phyloP scores from a whole-genome alignment of 1,140 invertebrate species.

The Harpegnathos saltator region DNA sequence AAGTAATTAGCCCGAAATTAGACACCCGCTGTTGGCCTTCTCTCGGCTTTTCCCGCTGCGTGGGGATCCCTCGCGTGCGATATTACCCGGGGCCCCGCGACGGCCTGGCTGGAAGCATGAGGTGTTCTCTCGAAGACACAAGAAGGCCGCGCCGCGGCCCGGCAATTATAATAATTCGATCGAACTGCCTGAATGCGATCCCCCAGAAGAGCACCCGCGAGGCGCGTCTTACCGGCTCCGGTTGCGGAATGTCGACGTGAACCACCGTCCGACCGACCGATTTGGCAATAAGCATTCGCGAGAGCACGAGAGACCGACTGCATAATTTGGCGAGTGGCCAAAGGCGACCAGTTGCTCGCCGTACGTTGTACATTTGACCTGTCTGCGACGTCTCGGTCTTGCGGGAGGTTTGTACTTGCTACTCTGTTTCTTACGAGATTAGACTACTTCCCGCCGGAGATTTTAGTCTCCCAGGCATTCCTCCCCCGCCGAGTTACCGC shows the following conservation, averaged over 20 bases:
- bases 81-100: slow-evolving; percentile 5
- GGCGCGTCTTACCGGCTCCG: neutral
- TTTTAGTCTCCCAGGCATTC: neutral
- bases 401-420: neutral
- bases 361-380: slow-evolving; percentile 77
- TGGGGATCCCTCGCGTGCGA: neutral
- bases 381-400: slow-evolving; percentile 68
- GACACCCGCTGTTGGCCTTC: slow-evolving; percentile 72
- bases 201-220: too few species aligned
- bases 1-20: slow-evolving; percentile 82
- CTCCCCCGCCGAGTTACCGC: neutral
- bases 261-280: slow-evolving; percentile 40
- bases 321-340: slow-evolving; percentile 82
- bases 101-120: neutral
- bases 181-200: neutral
- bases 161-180: slow-evolving; percentile 38
- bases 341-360: slow-evolving; percentile 83
- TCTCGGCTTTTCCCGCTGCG: slow-evolving; percentile 65
- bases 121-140: slow-evolving; percentile 2
- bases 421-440: neutral
- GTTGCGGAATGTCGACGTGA: slow-evolving; percentile 6
- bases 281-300: slow-evolving; percentile 73
- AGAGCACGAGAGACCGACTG: slow-evolving; percentile 69
- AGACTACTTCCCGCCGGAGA: neutral
- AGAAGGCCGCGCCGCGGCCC: neutral